phyloP scores from a whole-genome alignment of 2,888 invertebrate species.

The Pelosia muscerda region DNA sequence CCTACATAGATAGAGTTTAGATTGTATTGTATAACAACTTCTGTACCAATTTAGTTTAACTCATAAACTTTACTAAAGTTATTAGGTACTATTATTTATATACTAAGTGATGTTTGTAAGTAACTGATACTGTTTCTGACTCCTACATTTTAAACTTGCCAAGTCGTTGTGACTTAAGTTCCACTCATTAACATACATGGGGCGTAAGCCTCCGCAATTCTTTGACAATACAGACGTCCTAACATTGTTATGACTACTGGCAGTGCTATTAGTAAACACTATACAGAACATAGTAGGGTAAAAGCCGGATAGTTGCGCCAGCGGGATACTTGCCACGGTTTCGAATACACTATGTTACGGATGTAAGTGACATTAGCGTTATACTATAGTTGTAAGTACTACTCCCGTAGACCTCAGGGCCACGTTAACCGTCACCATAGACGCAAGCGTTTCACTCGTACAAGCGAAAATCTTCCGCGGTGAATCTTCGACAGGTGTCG shows the following conservation, averaged over 20 bases:
- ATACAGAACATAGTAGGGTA: background rate
- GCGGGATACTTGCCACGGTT: too few species aligned
- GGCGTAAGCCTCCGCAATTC: background rate
- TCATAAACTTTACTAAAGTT: background rate
- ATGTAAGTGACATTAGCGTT: too few species aligned
- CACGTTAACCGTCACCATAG: too few species aligned
- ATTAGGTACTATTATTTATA: too few species aligned
- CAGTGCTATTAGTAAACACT: conserved; percentile 1
- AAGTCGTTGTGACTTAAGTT: background rate
- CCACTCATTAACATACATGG: background rate
- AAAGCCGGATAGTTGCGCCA: too few species aligned
- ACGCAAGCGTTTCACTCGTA: too few species aligned
- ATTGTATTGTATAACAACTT: background rate
- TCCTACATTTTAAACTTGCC: background rate
- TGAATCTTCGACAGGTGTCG: too few species aligned
- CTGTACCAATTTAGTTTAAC: background rate
- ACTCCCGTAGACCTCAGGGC: too few species aligned
- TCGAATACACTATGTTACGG: too few species aligned
- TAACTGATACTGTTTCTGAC: background rate
- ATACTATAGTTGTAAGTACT: too few species aligned
- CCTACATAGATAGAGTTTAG: background rate
- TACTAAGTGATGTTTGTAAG: background rate
- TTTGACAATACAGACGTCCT: background rate
- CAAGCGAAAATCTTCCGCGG: too few species aligned
- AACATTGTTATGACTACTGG: background rate